Conservation (phyloP, 2,113 vertebrate species). For the Brevimyrus niger region DNA sequence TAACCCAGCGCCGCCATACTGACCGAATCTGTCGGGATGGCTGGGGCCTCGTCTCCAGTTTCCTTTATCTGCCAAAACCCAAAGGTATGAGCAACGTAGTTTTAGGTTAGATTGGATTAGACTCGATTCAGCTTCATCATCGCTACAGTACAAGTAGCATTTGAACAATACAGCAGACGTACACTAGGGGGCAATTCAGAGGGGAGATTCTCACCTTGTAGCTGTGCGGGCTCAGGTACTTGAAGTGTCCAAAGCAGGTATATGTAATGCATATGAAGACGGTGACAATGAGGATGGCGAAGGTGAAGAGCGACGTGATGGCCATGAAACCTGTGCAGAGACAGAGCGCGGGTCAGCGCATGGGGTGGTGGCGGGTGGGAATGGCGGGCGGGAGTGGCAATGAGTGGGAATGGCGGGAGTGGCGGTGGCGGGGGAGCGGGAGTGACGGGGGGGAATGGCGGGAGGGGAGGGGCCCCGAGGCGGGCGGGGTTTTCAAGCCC, state of each 20-base stretch:
- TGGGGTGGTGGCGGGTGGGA: background rate
- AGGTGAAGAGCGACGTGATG: constrained; percentile 76
- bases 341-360: background rate
- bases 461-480: accelerated
- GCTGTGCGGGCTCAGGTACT: constrained; percentile 79
- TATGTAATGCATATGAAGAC: constrained; percentile 66
- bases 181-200: background rate
- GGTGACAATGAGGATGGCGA: constrained; percentile 72
- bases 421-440: background rate
- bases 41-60: constrained; percentile 32
- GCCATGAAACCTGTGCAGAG: constrained; percentile 68
- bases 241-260: constrained; percentile 82
- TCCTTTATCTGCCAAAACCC: constrained; percentile 47
- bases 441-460: background rate
- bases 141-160: background rate
- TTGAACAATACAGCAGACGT: background rate
- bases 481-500: too few species aligned
- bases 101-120: background rate
- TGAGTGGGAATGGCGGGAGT: background rate
- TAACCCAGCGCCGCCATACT: constrained; percentile 9
- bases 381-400: too few species aligned
- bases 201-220: constrained; percentile 66
- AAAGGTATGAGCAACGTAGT: background rate
- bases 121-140: background rate
- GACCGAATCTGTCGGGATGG: constrained; percentile 32